Evolutionary conservation across 2,888 invertebrate genomes (phyloP).

Genomic region (Norana najaformis): DNA sequence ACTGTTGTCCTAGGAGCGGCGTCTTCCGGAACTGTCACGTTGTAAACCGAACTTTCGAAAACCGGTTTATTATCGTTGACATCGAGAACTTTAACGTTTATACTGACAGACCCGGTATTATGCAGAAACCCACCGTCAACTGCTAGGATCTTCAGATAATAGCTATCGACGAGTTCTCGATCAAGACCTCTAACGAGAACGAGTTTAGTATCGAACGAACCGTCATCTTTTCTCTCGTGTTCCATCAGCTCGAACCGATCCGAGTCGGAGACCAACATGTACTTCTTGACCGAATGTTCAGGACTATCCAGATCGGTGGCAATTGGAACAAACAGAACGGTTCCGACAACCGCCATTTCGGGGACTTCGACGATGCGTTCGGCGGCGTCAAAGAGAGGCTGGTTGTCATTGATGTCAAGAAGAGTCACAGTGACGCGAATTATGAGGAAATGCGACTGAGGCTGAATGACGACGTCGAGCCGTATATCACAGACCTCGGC

Average conservation of each 20-base stretch:
- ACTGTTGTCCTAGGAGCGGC: constrained; percentile 34
- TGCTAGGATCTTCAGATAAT: constrained; percentile 41
- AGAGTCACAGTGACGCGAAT: constrained; percentile 42
- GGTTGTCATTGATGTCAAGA: constrained; percentile 45
- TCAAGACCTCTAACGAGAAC: constrained; percentile 43
- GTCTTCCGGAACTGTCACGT: constrained; percentile 42
- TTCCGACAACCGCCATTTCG: constrained; percentile 42
- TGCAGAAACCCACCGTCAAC: constrained; percentile 44
- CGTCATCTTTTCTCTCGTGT: constrained; percentile 26
- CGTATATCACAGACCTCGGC: constrained; percentile 35
- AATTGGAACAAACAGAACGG: constrained; percentile 36
- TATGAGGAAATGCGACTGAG: constrained; percentile 36
- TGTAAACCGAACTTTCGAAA: constrained; percentile 37
- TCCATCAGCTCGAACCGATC: constrained; percentile 40
- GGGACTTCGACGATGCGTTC: constrained; percentile 38
- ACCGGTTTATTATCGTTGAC: constrained; percentile 44
- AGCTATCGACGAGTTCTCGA: constrained; percentile 41
- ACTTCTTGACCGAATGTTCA: constrained; percentile 37
- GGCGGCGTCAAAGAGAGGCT: constrained; percentile 38
- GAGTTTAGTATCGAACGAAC: constrained; percentile 33
- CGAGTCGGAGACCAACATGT: constrained; percentile 33
- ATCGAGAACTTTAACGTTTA: constrained; percentile 41
- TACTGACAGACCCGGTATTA: constrained; percentile 37
- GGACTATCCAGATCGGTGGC: constrained; percentile 44
- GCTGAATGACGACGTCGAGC: constrained; percentile 42